Evolutionary conservation across 1,140 invertebrate species (phyloP), one percentile per base, ranked within the genome.

Genomic region (Ceratoteleas bidentatus): DNA sequence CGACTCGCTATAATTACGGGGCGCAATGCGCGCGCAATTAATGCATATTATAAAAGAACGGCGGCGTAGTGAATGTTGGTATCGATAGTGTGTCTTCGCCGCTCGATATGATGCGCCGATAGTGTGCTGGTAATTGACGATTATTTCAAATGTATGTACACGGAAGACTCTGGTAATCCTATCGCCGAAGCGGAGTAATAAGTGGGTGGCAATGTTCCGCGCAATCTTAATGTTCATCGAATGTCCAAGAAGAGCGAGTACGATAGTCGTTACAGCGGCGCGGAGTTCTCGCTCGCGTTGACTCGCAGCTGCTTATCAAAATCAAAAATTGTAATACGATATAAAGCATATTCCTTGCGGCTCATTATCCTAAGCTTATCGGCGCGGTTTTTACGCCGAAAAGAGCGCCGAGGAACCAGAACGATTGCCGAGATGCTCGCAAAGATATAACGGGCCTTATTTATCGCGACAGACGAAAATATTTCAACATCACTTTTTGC

Each of bases 141-240:
- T 73, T 66, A 72, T 82, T 77, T 61, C 50, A 50, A 77, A 73
- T 72, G 73, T 80, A 68, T 68, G 62, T 73, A 76, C 54, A 77
- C 80, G 73, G 69, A 77, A 82, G 73, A 77, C 68, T 77, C 68
- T 40, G 56, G 61, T 73, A 77, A 76, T 74, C 79, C 66, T 77
- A 82, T 82, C 73, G 68, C 45, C 68, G 61, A 61, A 66, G 70
- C 70, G 38, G 32, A 81, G 66, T 77, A 81, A 69, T 75, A 84
- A 85, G 84, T 84, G 81, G 84, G 81, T 85, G 78, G 81, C 81
- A 64, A 78, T 75, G 78, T 72, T 81, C 52, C 47, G 36, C 34
- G 61, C 72, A 85, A 85, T 85, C 84, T 84, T 85, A 76, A 78
- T 81, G 84, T 81, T 74, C 75, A 84, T 84, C 82, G 64, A 75